A percentile compares a stretch with the other conserved stretches of the same genome.
Evolutionary conservation across 1,140 invertebrate genomes (phyloP).

Genomic region (Calliopsis andreniformis): DNA sequence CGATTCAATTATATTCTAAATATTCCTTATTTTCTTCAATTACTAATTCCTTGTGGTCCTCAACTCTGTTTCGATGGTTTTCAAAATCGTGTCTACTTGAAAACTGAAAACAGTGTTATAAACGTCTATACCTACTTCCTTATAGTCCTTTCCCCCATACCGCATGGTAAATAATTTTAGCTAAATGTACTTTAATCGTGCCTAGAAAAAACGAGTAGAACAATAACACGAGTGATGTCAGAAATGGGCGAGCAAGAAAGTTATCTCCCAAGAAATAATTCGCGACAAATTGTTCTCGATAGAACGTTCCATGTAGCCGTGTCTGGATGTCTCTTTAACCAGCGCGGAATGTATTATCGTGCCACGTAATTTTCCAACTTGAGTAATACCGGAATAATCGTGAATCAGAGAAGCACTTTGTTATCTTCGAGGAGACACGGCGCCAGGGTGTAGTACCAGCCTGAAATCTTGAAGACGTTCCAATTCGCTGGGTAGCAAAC

Average conservation of each 20-base stretch:
- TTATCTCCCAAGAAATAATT: background rate
- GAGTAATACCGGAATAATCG: constrained; percentile 49
- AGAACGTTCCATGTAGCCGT: background rate
- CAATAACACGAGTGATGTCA: background rate
- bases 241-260: background rate
- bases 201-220: no score
- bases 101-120: no score
- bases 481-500: constrained; percentile 40
- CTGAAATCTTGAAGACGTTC: constrained; percentile 50
- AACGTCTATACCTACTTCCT: no score
- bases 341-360: background rate
- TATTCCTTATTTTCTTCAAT: no score
- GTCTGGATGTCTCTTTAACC: background rate
- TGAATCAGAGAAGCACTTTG: constrained; percentile 42
- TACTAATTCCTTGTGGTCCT: no score
- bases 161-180: no score
- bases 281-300: background rate
- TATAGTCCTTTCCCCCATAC: no score
- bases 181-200: no score
- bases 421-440: constrained; percentile 42
- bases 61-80: no score
- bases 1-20: no score
- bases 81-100: no score
- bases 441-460: constrained; percentile 45
- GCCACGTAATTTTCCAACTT: constrained; percentile 20